phyloP scores from a whole-genome alignment of 2,888 invertebrate species.

The Scelioninae gen. 2 region DNA sequence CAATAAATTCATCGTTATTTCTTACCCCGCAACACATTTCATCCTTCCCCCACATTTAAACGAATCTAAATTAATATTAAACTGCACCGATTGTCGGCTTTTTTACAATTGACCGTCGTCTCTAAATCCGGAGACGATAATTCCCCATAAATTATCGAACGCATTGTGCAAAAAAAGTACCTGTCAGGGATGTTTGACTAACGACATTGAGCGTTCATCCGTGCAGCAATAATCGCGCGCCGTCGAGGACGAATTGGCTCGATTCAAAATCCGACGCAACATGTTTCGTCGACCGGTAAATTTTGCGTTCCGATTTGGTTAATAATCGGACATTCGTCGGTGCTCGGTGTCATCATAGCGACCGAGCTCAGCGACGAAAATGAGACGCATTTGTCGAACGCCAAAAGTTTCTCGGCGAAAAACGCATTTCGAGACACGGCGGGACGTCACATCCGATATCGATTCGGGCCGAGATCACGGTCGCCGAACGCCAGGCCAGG shows the following conservation, averaged over 20 bases:
- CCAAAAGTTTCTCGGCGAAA: neutral
- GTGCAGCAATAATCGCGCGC: slow-evolving; percentile 34
- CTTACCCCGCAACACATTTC: too few species aligned
- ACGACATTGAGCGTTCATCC: slow-evolving; percentile 46
- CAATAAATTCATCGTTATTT: too few species aligned
- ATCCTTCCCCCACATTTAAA: too few species aligned
- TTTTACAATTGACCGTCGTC: too few species aligned
- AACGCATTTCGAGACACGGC: slow-evolving; percentile 29
- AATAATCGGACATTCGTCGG: slow-evolving; percentile 1
- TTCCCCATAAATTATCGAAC: neutral
- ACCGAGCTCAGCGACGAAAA: slow-evolving; percentile 18
- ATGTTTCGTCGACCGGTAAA: slow-evolving; percentile 41
- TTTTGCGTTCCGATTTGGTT: slow-evolving; percentile 12
- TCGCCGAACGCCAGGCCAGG: too few species aligned
- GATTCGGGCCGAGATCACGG: slow-evolving; percentile 12
- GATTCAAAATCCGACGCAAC: slow-evolving; percentile 38
- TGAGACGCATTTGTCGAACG: neutral
- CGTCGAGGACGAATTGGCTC: slow-evolving; percentile 42
- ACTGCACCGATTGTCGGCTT: too few species aligned
- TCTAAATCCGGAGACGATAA: too few species aligned
- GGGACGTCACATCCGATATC: slow-evolving; percentile 10
- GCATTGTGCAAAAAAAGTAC: slow-evolving; percentile 28
- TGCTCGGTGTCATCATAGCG: slow-evolving; percentile 31
- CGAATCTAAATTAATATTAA: too few species aligned
- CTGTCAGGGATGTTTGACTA: slow-evolving; percentile 52